A percentile compares a stretch with the other conserved stretches of the same genome.
These are phyloP conservation scores for Zaprionus ornatus DNA, from an alignment of 1,140 invertebrate species.

Conservation along the genomic window DNA sequence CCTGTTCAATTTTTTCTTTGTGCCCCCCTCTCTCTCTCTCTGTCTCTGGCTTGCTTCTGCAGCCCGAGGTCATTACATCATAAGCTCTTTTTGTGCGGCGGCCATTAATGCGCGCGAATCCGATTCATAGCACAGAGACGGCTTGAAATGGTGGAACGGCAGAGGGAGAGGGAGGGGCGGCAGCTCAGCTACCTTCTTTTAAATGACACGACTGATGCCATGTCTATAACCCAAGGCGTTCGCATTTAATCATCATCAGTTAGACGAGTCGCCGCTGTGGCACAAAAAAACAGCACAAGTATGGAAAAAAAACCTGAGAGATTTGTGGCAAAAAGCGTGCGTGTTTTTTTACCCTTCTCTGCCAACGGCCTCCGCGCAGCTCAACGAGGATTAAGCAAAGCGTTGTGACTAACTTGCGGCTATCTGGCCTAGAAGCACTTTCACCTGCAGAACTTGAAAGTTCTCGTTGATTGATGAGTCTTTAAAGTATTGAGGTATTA, in stretches of 20 bases:
- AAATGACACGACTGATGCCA: conserved; percentile 82
- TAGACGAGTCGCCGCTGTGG: conserved; percentile 67
- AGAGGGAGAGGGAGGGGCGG: neutral
- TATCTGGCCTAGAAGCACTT: conserved; percentile 40
- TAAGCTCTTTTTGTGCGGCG: conserved; percentile 76
- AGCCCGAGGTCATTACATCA: conserved; percentile 77
- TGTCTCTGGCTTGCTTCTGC: conserved; percentile 23
- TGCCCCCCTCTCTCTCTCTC: conserved; percentile 6
- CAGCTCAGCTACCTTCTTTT: conserved; percentile 75
- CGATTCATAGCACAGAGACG: conserved; percentile 49
- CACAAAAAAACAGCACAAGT: conserved; percentile 26
- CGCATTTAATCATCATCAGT: conserved; percentile 82
- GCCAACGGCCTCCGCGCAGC: neutral
- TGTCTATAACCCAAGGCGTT: conserved; percentile 81
- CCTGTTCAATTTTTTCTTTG: conserved; percentile 44
- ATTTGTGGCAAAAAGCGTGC: conserved; percentile 81
- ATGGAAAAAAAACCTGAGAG: conserved; percentile 64
- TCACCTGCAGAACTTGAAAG: conserved; percentile 19
- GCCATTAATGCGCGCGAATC: conserved; percentile 80
- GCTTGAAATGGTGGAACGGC: neutral
- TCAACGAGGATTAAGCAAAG: conserved; percentile 54
- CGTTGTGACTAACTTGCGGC: conserved; percentile 32
- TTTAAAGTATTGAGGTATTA: neutral
- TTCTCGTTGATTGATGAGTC: conserved; percentile 3
- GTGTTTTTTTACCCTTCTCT: conserved; percentile 54